Conservation (phyloP, 2,113 vertebrate species). For the Eolophus roseicapilla region DNA sequence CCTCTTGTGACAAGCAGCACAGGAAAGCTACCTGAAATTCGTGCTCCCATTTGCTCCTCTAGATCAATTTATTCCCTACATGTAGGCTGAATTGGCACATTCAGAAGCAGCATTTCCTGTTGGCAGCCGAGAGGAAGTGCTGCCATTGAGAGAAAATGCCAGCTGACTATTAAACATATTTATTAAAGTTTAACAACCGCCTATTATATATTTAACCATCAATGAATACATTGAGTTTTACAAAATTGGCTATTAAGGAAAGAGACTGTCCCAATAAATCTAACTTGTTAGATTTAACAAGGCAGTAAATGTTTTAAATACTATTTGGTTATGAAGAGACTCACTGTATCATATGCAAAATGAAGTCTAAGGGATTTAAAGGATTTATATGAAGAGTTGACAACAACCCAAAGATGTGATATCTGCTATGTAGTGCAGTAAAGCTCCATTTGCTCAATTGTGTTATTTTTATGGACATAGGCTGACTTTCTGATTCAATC, state of each 20-base stretch:
- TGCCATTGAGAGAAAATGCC: constrained; percentile 7
- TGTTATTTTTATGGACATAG: background rate
- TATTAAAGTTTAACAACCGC: constrained; percentile 26
- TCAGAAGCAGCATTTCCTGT: constrained; percentile 47
- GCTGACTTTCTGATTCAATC: constrained; percentile 36
- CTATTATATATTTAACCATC: constrained; percentile 32
- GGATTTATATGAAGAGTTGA: background rate
- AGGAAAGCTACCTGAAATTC: background rate
- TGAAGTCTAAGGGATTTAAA: background rate
- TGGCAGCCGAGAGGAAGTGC: constrained; percentile 28
- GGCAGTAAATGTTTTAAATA: constrained; percentile 56
- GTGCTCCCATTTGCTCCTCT: background rate
- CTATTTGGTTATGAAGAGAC: constrained; percentile 43
- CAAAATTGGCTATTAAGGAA: constrained; percentile 51
- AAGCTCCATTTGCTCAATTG: background rate
- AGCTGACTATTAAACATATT: constrained; percentile 41
- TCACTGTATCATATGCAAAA: background rate
- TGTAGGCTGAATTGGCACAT: constrained; percentile 26
- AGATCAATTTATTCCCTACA: background rate
- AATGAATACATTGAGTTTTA: constrained; percentile 47
- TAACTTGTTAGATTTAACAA: constrained; percentile 64
- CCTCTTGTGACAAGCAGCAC: background rate
- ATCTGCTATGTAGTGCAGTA: background rate
- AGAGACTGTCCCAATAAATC: constrained; percentile 56
- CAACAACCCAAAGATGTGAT: constrained; percentile 1